Conservation (phyloP, 1,140 invertebrate species). For the Listronotus oregonensis region DNA sequence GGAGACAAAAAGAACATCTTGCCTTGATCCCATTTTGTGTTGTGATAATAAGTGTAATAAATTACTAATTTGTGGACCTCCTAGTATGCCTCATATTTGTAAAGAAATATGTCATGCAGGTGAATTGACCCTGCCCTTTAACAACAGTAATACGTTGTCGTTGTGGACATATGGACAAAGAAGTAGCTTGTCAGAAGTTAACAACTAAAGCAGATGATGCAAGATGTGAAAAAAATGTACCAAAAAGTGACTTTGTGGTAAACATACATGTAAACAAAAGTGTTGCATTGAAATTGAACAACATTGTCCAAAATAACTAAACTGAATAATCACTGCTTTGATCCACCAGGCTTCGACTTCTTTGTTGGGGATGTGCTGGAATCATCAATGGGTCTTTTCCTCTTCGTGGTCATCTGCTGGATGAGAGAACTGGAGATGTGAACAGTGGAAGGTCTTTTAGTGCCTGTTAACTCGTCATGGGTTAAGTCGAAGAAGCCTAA, state of each 20-base stretch:
- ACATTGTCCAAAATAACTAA: too few species aligned
- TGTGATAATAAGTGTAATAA: constrained; percentile 82
- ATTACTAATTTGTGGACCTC: constrained; percentile 78
- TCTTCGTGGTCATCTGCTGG: too few species aligned
- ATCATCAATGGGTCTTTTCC: too few species aligned
- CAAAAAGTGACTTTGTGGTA: constrained; percentile 84
- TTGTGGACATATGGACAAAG: constrained; percentile 86
- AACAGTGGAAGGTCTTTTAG: too few species aligned
- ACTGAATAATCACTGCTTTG: too few species aligned
- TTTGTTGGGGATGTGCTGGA: too few species aligned
- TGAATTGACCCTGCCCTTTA: constrained; percentile 78
- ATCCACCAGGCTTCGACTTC: too few species aligned
- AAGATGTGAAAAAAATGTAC: constrained; percentile 87
- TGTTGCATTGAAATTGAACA: too few species aligned
- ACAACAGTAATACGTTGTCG: constrained; percentile 81
- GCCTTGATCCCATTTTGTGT: constrained; percentile 83
- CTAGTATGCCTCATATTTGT: constrained; percentile 72
- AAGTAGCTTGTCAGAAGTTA: constrained; percentile 79
- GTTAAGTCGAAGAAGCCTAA: too few species aligned
- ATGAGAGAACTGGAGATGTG: too few species aligned
- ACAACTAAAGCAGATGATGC: constrained; percentile 72
- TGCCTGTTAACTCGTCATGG: too few species aligned
- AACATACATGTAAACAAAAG: constrained; percentile 90
- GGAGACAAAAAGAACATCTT: constrained; percentile 64
- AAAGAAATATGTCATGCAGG: constrained; percentile 75